phyloP scores from a whole-genome alignment of 2,888 invertebrate genomes.

The Ectropis crepuscularia region DNA sequence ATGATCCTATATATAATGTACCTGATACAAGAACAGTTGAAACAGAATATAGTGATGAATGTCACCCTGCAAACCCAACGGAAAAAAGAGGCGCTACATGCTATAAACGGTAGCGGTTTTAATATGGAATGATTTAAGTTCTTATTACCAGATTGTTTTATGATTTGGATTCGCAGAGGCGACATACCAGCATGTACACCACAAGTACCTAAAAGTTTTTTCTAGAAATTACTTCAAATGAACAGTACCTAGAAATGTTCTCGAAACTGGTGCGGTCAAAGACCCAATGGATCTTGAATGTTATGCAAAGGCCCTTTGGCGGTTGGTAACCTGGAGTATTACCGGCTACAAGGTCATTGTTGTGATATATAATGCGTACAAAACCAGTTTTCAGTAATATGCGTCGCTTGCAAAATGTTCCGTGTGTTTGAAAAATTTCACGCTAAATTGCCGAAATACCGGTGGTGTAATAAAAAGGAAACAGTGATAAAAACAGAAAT shows the following conservation, averaged over 20 bases:
- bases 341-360: constrained; percentile 29
- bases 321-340: constrained; percentile 20
- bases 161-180: too few relatives aligned
- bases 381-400: constrained; percentile 34
- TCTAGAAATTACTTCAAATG: neutral
- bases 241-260: neutral
- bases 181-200: too few relatives aligned
- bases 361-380: constrained; percentile 18
- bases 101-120: too few relatives aligned
- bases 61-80: too few relatives aligned
- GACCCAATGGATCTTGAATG: constrained; percentile 4
- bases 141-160: too few relatives aligned
- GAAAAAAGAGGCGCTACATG: too few relatives aligned
- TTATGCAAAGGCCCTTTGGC: constrained; percentile 36
- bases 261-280: constrained; percentile 14
- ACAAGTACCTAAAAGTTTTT: too few relatives aligned
- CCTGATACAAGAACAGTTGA: too few relatives aligned
- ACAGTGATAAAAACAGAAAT: constrained; percentile 15
- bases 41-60: too few relatives aligned
- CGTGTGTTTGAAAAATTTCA: constrained; percentile 38
- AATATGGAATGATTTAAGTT: too few relatives aligned
- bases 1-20: too few relatives aligned
- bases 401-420: constrained; percentile 44
- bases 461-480: constrained; percentile 28
- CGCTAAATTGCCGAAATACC: constrained; percentile 31